These are phyloP conservation scores for Arion vulgaris DNA, from an alignment of 1,140 invertebrate species.

Conservation along the genomic window DNA sequence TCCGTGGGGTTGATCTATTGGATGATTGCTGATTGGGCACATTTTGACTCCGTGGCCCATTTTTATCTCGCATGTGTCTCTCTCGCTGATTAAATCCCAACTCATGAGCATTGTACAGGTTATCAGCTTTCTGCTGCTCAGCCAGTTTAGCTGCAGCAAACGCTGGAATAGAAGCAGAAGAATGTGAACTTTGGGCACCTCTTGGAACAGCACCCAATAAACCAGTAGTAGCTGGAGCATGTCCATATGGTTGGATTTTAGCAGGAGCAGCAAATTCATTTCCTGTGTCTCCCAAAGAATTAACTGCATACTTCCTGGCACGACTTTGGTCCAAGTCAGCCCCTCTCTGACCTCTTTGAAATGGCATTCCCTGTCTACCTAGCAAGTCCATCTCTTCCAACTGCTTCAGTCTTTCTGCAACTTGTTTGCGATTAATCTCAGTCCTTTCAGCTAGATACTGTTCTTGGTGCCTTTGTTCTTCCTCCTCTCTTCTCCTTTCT, in stretches of 20 bases:
- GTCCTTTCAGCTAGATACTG: neutral
- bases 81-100: too few species aligned
- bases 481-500: neutral
- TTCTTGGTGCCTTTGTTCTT: neutral
- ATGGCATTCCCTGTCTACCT: neutral
- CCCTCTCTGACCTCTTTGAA: neutral
- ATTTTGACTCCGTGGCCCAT: neutral
- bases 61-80: neutral
- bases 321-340: neutral
- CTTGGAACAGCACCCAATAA: neutral
- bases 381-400: neutral
- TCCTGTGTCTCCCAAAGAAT: neutral
- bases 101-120: too few species aligned
- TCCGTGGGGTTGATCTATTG: too few species aligned
- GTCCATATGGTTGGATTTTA: neutral
- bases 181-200: neutral
- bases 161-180: neutral
- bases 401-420: neutral
- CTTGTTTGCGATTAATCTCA: neutral
- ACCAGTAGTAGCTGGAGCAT: constrained; percentile 5
- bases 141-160: too few species aligned
- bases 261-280: neutral
- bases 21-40: neutral
- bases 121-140: too few species aligned
- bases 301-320: neutral